Base-by-base conservation (phyloP, 53 echinoderm and acorn worm species). In the Holothuria scabra region DNA sequence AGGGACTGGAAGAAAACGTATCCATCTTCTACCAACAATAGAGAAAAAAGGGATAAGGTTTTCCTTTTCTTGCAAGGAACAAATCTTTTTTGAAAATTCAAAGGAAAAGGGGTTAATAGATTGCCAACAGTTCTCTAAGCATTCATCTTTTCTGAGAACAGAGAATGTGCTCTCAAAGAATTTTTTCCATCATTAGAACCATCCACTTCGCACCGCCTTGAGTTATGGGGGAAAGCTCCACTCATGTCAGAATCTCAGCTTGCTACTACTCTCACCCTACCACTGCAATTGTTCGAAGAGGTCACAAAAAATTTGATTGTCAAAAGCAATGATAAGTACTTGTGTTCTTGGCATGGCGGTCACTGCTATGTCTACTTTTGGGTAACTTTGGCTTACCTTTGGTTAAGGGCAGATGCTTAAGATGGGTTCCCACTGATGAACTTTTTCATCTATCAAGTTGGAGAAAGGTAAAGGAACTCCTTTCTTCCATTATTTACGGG, bases 151-250 rank as follows among this genome's bases (percentile, higher is more conserved):
- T 41, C 8, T 41, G 8, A 41, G 41, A 41, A 41, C 41, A 41
- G 41, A 35, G 35, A 35, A 35, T 35, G 35, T 35, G 35, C 3
- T 76, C 26, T 85, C 9, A 60, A 81, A 8, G 72, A 85, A 8
- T 85, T 81, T 35, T 89, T 89, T 52, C n/a, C 18, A 57, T 29
- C 90, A 71, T 33, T 85, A 89, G 52, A 81, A 90, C 37, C 82
- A 86, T 60, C 32, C 81, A 28, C 46, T 29, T 58, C 86, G 86
- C 31, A 62, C 83, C 16, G 58, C 90, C 20, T 82, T 90, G 13
- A 80, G 69, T 46, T 55, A 82, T 12, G 49, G 30, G 22, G 87
- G 81, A 28, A 76, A 79, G 33, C 80, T 87, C 37, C 66, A 67
- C 8, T 12, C 66, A 4, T 64, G 87, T 22, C 59, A 78, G 61